These are phyloP conservation scores for Neoarius graeffei DNA, from an alignment of 2,113 vertebrate genomes.

Conservation along the genomic window DNA sequence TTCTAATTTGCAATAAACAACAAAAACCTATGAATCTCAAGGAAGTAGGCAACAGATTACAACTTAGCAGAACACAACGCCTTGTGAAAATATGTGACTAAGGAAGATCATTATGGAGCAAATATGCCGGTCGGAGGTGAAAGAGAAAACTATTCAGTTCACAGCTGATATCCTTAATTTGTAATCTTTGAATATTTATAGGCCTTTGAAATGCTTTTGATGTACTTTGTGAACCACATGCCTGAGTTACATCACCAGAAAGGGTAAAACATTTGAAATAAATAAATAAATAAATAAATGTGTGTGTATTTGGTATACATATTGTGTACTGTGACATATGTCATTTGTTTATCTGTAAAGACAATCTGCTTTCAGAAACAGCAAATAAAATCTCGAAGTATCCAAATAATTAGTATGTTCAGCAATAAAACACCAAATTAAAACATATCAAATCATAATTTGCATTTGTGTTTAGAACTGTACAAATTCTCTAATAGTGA, in stretches of 20 bases:
- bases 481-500: no score
- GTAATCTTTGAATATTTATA: background rate
- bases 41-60: background rate
- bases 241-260: background rate
- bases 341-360: no score
- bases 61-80: background rate
- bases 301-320: no score
- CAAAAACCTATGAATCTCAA: background rate
- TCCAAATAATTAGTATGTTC: no score
- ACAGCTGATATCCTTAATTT: background rate
- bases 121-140: background rate
- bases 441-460: no score
- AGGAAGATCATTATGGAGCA: background rate
- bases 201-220: no score
- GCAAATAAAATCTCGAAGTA: no score
- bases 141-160: background rate
- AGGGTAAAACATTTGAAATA: background rate
- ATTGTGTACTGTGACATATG: no score
- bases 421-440: no score
- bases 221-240: background rate
- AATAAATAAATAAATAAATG: no score
- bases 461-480: no score
- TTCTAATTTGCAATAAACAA: background rate
- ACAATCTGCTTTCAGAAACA: background rate
- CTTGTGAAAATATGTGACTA: background rate